A percentile compares a stretch with the other conserved stretches of the same genome.
Conservation (phyloP, 2,797 vertebrate genomes). For the Phylloscopus collybita region DNA sequence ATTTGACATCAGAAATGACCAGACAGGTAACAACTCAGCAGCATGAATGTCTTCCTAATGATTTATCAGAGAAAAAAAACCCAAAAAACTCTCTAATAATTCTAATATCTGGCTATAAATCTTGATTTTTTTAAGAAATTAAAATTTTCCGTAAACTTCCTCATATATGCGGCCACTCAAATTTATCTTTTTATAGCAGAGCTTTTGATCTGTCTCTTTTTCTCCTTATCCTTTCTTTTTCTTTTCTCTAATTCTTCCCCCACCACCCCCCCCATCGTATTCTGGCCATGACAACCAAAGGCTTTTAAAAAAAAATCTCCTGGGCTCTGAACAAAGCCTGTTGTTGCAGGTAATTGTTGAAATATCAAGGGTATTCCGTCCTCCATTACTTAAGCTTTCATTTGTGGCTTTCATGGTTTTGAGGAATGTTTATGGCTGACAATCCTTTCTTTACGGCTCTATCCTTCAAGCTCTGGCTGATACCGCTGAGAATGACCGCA, state of each 20-base stretch:
- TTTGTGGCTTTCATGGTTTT: constrained; percentile 85
- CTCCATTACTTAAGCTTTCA: constrained; percentile 85
- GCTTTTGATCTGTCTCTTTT: neutral
- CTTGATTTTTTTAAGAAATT: neutral
- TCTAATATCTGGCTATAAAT: constrained; percentile 51
- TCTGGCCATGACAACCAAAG: constrained; percentile 70
- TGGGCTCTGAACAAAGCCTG: constrained; percentile 72
- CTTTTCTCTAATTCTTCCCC: neutral
- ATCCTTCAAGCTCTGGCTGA: constrained; percentile 84
- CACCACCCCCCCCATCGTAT: neutral
- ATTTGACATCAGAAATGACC: constrained; percentile 69
- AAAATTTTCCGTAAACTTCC: constrained; percentile 27
- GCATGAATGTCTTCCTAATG: constrained; percentile 62
- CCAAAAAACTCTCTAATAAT: constrained; percentile 11
- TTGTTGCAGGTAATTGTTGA: constrained; percentile 82
- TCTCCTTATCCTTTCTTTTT: neutral
- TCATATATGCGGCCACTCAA: neutral
- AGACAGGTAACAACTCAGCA: constrained; percentile 58
- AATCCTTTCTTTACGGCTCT: constrained; percentile 83
- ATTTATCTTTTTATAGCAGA: constrained; percentile 32
- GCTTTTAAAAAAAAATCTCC: constrained; percentile 71
- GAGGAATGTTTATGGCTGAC: constrained; percentile 86
- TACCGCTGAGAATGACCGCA: constrained; percentile 80
- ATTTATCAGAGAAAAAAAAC: neutral
- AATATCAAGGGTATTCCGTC: constrained; percentile 85